These are phyloP conservation scores for Laticauda laticaudata DNA, from an alignment of 2,113 vertebrate species.

Conservation along the genomic window DNA sequence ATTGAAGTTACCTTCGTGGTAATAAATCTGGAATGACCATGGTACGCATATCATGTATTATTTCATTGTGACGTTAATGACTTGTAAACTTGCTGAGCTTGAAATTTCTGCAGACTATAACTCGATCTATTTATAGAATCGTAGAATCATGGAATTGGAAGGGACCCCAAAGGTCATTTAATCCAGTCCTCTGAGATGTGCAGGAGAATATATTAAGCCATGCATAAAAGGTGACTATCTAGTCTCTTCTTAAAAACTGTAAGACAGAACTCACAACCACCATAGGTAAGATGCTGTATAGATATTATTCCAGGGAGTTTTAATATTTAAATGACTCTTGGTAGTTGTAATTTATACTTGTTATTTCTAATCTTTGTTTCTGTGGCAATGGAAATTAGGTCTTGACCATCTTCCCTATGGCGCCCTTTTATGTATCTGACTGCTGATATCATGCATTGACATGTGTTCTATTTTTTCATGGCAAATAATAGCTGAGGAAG, in stretches of 20 bases:
- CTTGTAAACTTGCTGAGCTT: neutral
- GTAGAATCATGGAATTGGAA: neutral
- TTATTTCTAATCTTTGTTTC: neutral
- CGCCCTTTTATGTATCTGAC: neutral
- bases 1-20: neutral
- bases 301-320: neutral
- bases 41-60: neutral
- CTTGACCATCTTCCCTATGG: neutral
- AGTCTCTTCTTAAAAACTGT: neutral
- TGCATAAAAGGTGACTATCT: neutral
- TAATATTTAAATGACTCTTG: neutral
- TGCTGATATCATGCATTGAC: neutral
- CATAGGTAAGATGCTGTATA: neutral
- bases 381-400: neutral
- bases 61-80: neutral
- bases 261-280: neutral
- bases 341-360: neutral
- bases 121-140: neutral
- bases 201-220: neutral
- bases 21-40: neutral
- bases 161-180: neutral
- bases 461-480: neutral
- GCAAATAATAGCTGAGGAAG: neutral
- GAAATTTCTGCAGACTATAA: neutral
- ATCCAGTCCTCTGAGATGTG: neutral